A percentile compares a stretch with the other conserved stretches of the same genome.
These are phyloP conservation scores for Diaphora mendica DNA, from an alignment of 2,888 invertebrate genomes.

Conservation along the genomic window DNA sequence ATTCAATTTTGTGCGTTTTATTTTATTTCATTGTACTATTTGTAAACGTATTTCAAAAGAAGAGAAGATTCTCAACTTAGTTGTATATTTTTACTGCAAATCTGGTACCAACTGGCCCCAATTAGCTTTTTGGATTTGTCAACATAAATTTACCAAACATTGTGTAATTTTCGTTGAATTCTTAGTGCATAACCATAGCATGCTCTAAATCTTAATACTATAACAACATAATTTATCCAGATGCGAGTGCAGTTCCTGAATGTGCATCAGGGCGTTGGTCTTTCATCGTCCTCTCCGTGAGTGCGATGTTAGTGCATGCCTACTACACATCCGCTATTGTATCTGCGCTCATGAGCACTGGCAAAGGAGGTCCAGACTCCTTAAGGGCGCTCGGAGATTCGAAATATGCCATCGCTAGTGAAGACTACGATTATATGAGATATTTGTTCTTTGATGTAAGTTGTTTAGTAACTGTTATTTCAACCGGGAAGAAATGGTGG, in stretches of 20 bases:
- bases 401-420: slow-evolving; percentile 71
- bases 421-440: slow-evolving; percentile 72
- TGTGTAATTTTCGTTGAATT: no score
- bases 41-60: no score
- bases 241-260: slow-evolving; percentile 74
- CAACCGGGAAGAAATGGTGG: not conserved
- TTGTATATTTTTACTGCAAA: no score
- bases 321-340: slow-evolving; percentile 80
- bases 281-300: slow-evolving; percentile 71
- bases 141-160: no score
- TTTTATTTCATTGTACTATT: no score
- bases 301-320: slow-evolving; percentile 77
- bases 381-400: slow-evolving; percentile 71
- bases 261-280: slow-evolving; percentile 72
- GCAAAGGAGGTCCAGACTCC: slow-evolving; percentile 66
- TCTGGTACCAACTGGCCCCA: no score
- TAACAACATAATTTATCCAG: slow-evolving; percentile 43
- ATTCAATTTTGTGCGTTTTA: no score
- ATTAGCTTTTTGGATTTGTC: not conserved
- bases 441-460: slow-evolving; percentile 74
- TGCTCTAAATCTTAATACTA: not conserved
- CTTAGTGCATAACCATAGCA: no score
- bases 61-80: no score
- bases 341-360: slow-evolving; percentile 74
- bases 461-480: slow-evolving; percentile 15